These are phyloP conservation scores for Bufo bufo DNA, from an alignment of 2,113 vertebrate genomes.

Conservation along the genomic window DNA sequence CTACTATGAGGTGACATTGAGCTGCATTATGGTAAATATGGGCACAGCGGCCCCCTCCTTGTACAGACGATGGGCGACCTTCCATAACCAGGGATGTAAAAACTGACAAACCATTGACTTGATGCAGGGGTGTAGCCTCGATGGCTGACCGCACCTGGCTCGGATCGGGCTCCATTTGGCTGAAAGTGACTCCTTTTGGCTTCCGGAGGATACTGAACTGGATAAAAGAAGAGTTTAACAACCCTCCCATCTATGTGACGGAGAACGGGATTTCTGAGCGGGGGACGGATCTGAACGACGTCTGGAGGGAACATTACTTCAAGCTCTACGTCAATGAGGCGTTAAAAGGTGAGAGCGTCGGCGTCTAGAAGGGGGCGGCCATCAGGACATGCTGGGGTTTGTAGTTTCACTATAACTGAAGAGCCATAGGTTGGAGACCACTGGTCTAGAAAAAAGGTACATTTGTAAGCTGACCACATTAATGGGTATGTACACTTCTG, in stretches of 20 bases:
- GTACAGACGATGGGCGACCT: background rate
- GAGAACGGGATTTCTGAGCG: constrained; percentile 91
- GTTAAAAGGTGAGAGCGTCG: constrained; percentile 81
- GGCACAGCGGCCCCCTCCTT: no score
- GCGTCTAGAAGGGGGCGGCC: no score
- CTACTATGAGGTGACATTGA: no score
- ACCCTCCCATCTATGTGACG: constrained; percentile 86
- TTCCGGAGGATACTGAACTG: constrained; percentile 88
- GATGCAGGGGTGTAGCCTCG: constrained; percentile 79
- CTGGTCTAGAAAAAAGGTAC: no score
- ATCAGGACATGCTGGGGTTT: no score
- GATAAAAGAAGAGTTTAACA: constrained; percentile 87
- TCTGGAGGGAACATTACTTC: constrained; percentile 79
- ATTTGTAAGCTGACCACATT: no score
- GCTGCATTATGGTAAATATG: no score
- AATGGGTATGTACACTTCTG: background rate
- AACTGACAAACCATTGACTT: background rate
- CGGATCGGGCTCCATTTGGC: constrained; percentile 84
- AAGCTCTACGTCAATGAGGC: constrained; percentile 86
- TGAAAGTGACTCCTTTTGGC: constrained; percentile 89
- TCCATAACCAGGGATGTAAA: background rate
- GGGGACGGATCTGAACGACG: constrained; percentile 78
- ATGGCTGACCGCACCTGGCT: constrained; percentile 83
- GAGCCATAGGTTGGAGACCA: no score
- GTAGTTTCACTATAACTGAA: no score